Evolutionary conservation across 2,888 invertebrate species (phyloP).

Genomic region (Drosophila picticornis): DNA sequence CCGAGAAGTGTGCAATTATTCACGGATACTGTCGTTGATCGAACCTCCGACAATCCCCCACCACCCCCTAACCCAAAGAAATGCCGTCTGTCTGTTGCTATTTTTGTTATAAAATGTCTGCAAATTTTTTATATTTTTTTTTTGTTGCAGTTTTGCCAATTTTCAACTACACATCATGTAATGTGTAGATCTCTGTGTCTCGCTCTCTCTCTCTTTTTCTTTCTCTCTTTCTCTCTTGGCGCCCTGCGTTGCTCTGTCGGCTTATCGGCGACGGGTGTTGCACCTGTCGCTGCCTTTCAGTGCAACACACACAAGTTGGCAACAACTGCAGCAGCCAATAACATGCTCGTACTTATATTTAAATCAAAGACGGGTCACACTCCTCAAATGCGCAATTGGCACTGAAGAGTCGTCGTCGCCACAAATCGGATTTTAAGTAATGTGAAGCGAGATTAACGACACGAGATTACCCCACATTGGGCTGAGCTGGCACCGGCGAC

Average conservation of each 20-base stretch:
- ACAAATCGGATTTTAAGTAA: constrained; percentile 41
- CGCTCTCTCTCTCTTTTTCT: background rate
- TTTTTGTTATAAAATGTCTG: constrained; percentile 72
- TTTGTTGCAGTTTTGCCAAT: constrained; percentile 63
- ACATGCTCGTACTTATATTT: constrained; percentile 11
- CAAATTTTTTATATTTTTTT: constrained; percentile 28
- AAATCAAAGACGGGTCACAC: constrained; percentile 43
- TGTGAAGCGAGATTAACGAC: constrained; percentile 45
- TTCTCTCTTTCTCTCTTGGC: constrained; percentile 7
- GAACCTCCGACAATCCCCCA: constrained; percentile 12
- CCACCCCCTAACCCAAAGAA: background rate
- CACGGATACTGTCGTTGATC: constrained; percentile 53
- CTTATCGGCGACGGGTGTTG: constrained; percentile 52
- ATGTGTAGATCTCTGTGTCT: constrained; percentile 38
- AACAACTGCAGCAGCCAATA: background rate
- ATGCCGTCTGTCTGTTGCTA: constrained; percentile 47
- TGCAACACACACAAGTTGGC: constrained; percentile 19
- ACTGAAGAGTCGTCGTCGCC: background rate
- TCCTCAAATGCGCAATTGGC: constrained; percentile 12
- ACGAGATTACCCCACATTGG: constrained; percentile 34
- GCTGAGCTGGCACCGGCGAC: constrained; percentile 21
- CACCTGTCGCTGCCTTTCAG: constrained; percentile 67
- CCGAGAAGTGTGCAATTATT: constrained; percentile 75
- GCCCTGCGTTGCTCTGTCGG: constrained; percentile 55
- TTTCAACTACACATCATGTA: constrained; percentile 77